phyloP scores from a whole-genome alignment of 2,113 vertebrate genomes.

The Garra rufa region DNA sequence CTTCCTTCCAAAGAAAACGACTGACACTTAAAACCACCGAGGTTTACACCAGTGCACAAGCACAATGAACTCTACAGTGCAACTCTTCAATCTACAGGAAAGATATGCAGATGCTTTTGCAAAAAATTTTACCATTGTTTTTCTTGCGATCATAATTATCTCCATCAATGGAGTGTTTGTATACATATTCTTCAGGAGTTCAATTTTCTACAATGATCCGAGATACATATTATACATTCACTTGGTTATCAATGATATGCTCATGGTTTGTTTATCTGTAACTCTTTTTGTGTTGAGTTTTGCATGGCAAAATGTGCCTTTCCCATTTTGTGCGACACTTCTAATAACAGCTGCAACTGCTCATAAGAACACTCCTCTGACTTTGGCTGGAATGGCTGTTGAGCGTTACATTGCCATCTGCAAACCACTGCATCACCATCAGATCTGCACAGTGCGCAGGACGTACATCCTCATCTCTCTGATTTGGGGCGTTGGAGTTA shows the following conservation, averaged over 20 bases:
- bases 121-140: constrained; percentile 61
- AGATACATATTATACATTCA: constrained; percentile 72
- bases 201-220: constrained; percentile 61
- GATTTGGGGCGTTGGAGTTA: constrained; percentile 63
- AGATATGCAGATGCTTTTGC: constrained; percentile 29
- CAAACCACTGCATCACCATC: constrained; percentile 67
- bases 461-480: constrained; percentile 60
- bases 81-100: neutral
- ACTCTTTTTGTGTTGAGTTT: constrained; percentile 57
- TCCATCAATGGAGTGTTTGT: constrained; percentile 65
- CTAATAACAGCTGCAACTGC: constrained; percentile 45
- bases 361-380: constrained; percentile 70
- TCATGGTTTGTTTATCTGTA: constrained; percentile 60
- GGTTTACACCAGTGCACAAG: neutral
- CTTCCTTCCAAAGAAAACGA: neutral
- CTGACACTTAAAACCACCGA: neutral
- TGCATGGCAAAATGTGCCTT: constrained; percentile 6
- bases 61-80: constrained; percentile 32
- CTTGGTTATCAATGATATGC: constrained; percentile 69
- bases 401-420: constrained; percentile 76
- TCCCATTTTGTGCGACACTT: constrained; percentile 54
- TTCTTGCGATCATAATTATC: constrained; percentile 55
- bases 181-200: constrained; percentile 58
- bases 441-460: constrained; percentile 68
- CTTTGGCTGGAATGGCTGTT: constrained; percentile 74